These are phyloP conservation scores for Zalophus californianus DNA, from an alignment of 2,797 vertebrate genomes.

Conservation along the genomic window DNA sequence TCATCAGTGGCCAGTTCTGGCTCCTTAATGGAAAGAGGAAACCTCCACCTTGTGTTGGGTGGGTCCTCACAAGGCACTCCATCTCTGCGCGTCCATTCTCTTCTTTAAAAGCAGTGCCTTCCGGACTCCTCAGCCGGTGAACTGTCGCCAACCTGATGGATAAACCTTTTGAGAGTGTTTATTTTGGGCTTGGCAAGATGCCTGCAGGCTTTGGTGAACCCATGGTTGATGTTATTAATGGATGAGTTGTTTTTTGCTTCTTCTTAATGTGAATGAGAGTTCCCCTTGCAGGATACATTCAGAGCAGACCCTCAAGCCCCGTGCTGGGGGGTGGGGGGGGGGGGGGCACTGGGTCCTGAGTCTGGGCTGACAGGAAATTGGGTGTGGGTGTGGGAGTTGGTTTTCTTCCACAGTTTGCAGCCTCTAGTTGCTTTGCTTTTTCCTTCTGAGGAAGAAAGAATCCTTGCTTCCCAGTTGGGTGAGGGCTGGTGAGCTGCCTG, in stretches of 20 bases:
- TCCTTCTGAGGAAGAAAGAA: conserved; percentile 49
- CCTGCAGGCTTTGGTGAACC: conserved; percentile 82
- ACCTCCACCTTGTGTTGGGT: neutral
- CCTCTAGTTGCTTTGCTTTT: neutral
- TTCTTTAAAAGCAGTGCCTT: conserved; percentile 79
- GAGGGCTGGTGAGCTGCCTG: neutral
- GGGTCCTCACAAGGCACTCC: neutral
- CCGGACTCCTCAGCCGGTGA: conserved; percentile 77
- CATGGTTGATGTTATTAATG: conserved; percentile 83
- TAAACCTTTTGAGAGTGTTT: conserved; percentile 83
- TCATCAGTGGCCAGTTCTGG: neutral
- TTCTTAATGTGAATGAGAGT: conserved; percentile 79
- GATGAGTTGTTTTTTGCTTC: conserved; percentile 46
- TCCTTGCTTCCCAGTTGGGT: neutral
- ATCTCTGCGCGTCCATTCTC: conserved; percentile 68
- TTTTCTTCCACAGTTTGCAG: neutral
- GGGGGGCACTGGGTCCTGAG: neutral
- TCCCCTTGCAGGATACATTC: conserved; percentile 61
- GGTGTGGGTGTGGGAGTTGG: neutral
- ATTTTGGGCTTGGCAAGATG: conserved; percentile 83
- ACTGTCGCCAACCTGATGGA: conserved; percentile 84
- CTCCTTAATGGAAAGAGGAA: conserved; percentile 58
- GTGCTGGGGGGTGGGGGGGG: neutral
- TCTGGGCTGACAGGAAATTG: neutral
- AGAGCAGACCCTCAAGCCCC: conserved; percentile 36